A percentile compares a stretch with the other conserved stretches of the same genome.
phyloP scores from a whole-genome alignment of 2,113 vertebrate genomes.

The Salvelinus alpinus region DNA sequence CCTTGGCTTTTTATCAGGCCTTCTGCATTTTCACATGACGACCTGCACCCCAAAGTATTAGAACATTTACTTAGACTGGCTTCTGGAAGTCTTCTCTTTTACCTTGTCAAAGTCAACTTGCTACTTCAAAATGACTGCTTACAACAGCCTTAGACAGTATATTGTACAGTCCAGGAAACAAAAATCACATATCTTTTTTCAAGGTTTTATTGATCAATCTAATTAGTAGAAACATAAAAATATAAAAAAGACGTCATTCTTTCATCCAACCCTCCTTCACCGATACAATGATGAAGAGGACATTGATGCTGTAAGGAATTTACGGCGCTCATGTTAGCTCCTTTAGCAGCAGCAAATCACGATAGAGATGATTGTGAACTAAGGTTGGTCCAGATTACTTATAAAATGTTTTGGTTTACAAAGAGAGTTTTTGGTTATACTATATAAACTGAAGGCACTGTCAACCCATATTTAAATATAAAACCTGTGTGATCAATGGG shows the following conservation, averaged over 20 bases:
- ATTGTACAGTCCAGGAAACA: not conserved
- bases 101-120: too few species aligned
- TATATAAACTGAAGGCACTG: not conserved
- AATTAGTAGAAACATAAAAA: conserved; percentile 1
- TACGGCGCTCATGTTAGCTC: not conserved
- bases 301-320: not conserved
- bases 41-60: too few species aligned
- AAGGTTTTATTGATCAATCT: not conserved
- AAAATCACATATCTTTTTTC: not conserved
- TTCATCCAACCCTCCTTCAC: conserved; percentile 1
- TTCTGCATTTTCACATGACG: too few species aligned
- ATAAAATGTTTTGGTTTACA: not conserved
- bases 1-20: too few species aligned
- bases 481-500: not conserved
- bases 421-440: not conserved
- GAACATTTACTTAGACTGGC: too few species aligned
- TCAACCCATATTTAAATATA: not conserved
- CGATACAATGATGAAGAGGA: not conserved
- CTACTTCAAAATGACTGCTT: too few species aligned
- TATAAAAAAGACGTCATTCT: not conserved
- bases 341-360: not conserved
- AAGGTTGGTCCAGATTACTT: not conserved
- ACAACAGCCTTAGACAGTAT: too few species aligned
- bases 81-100: too few species aligned
- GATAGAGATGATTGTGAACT: not conserved